phyloP scores from a whole-genome alignment of 1,140 invertebrate species.

The Antheraea pernyi region DNA sequence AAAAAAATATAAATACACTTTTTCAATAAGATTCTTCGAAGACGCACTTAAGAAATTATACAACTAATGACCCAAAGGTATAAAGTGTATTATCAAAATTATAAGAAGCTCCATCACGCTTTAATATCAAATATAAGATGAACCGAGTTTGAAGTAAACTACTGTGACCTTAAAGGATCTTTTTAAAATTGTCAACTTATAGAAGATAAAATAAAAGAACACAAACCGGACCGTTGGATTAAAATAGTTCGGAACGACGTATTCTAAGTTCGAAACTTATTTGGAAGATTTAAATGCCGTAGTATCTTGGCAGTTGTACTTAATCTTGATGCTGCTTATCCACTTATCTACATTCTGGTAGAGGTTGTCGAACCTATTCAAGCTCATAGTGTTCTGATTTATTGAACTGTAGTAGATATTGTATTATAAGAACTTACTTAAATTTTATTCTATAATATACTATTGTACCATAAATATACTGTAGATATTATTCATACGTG shows the following conservation, averaged over 20 bases:
- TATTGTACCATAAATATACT: no score
- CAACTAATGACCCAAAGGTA: neutral
- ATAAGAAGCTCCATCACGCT: neutral
- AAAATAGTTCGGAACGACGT: slow-evolving; percentile 10
- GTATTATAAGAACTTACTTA: no score
- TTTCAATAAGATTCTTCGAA: neutral
- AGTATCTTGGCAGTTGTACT: slow-evolving; percentile 1
- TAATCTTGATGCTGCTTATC: slow-evolving; percentile 8
- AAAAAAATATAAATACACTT: neutral
- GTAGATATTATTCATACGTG: no score
- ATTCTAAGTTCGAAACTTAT: neutral
- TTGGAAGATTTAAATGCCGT: slow-evolving; percentile 5
- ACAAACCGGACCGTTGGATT: slow-evolving; percentile 4
- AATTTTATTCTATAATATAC: no score
- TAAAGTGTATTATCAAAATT: neutral
- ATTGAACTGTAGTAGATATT: no score
- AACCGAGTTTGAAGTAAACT: neutral
- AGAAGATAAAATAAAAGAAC: slow-evolving; percentile 6
- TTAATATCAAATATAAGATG: neutral
- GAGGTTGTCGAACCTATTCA: slow-evolving; percentile 2
- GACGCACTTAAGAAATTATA: neutral
- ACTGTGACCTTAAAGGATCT: neutral
- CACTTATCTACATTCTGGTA: slow-evolving; percentile 7
- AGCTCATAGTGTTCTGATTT: no score
- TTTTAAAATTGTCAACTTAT: slow-evolving; percentile 6